Evolutionary conservation across 2,113 vertebrate genomes (phyloP).

Genomic region (Myrmecophaga tridactyla): DNA sequence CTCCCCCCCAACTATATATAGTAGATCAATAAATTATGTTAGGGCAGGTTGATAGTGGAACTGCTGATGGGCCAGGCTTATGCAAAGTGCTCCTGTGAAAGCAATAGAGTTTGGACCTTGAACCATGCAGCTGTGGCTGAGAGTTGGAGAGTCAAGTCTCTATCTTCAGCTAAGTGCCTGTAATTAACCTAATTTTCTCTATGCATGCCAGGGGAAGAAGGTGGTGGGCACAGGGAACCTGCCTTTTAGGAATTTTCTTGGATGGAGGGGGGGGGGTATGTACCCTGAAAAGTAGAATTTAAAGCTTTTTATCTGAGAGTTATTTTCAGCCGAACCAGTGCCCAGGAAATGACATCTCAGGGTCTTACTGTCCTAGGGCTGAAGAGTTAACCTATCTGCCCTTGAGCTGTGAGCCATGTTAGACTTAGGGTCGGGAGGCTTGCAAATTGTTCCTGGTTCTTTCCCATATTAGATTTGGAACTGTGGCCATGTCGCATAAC

Average conservation of each 20-base stretch:
- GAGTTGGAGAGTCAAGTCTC: conserved; percentile 17
- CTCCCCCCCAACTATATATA: background rate
- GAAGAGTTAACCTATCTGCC: conserved; percentile 9
- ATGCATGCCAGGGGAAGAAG: background rate
- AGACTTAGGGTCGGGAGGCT: background rate
- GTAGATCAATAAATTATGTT: conserved; percentile 67
- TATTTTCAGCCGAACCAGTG: conserved; percentile 24
- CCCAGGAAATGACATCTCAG: background rate
- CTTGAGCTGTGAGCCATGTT: background rate
- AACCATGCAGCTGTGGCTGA: conserved; percentile 30
- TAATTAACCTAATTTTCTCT: conserved; percentile 47
- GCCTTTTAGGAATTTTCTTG: conserved; percentile 37
- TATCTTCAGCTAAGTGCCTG: conserved; percentile 45
- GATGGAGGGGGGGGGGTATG: background rate
- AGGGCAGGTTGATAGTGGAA: conserved; percentile 54
- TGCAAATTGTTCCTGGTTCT: background rate
- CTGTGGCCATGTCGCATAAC: background rate
- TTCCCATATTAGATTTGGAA: background rate
- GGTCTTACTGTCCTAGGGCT: background rate
- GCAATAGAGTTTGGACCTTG: conserved; percentile 51
- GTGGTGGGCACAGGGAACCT: background rate
- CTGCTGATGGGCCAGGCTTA: conserved; percentile 49
- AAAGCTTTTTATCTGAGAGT: conserved; percentile 3
- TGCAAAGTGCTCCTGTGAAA: conserved; percentile 30
- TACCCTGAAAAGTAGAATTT: conserved; percentile 14